Conservation (phyloP, 2,888 invertebrate species). For the Philhelius pedissequus region DNA sequence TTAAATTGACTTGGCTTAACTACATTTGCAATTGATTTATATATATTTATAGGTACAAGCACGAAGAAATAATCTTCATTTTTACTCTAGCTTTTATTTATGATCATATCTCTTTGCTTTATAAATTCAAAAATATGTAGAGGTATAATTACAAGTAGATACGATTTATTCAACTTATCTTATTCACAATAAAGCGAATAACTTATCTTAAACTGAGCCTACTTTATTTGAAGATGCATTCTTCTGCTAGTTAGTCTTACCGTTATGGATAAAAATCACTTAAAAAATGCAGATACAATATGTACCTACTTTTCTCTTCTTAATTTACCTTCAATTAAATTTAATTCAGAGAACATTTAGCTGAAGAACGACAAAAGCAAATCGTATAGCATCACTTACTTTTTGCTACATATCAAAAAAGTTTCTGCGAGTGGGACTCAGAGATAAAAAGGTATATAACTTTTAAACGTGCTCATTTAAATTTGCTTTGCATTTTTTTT, state of each 20-base stretch:
- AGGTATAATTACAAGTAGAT: too few relatives aligned
- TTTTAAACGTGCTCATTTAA: constrained; percentile 5
- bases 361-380: not conserved
- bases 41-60: too few relatives aligned
- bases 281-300: not conserved
- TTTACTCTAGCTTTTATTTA: too few relatives aligned
- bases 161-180: not conserved
- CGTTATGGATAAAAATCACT: constrained; percentile 13
- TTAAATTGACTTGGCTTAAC: too few relatives aligned
- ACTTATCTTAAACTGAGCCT: not conserved
- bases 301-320: not conserved
- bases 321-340: constrained; percentile 56
- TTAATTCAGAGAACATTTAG: constrained; percentile 42
- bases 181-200: not conserved
- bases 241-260: not conserved
- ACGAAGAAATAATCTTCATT: too few relatives aligned
- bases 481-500: constrained; percentile 29
- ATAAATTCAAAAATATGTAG: too few relatives aligned
- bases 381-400: not conserved
- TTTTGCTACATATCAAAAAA: not conserved
- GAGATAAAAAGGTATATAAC: not conserved
- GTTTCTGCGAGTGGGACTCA: not conserved
- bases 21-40: too few relatives aligned
- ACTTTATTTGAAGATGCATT: constrained; percentile 9
- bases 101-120: too few relatives aligned